Evolutionary conservation across 2,888 invertebrate species (phyloP), one percentile per base, ranked within the genome.

Genomic region (Baronia brevicornis): DNA sequence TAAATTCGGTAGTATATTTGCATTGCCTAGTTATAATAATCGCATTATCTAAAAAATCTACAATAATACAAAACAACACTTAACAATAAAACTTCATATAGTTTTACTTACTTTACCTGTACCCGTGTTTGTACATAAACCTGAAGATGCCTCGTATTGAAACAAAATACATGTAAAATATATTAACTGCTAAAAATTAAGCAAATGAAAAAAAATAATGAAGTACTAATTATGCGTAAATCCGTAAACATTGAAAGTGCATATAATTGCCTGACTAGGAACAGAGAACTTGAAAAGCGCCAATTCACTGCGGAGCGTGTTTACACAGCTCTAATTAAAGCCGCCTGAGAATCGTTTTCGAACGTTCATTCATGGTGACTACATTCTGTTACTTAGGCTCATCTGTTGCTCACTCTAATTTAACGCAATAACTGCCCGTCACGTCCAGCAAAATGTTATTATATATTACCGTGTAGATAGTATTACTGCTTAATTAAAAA

Each of bases 241-340:
- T 23, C 5, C 19, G 20, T 24, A 33, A 12, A 10, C 20, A 28
- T 17, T 11, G 26, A 19, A 15, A 24, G 34, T 19, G 35, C 35
- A 29, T 26, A 21, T 30, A 35, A 30, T 38, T 36, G 33, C 31
- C 36, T 38, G 38, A 38, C 26, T 36, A 29, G 35, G 36, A 29
- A 36, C n/a, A n/a, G n/a, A n/a, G n/a, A 29, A 25, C 29, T 35
- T 40, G 44, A 43, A 44, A 43, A 46, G 42, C 39, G 36, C 27
- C 38, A 39, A 44, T 38, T 43, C 38, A 39, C 36, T n/a, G n/a
- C n/a, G 33, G 37, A 35, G 21, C 28, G 33, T 46, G 44, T 50
- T 48, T 45, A 44, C 46, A 43, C 33, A 33, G 33, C 39, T 44
- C 39, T 45, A 46, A 50, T 46, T 50, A 48, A 46, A 43, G 33